Conservation (phyloP, 2,113 vertebrate genomes). For the Callopanchax toddi region DNA sequence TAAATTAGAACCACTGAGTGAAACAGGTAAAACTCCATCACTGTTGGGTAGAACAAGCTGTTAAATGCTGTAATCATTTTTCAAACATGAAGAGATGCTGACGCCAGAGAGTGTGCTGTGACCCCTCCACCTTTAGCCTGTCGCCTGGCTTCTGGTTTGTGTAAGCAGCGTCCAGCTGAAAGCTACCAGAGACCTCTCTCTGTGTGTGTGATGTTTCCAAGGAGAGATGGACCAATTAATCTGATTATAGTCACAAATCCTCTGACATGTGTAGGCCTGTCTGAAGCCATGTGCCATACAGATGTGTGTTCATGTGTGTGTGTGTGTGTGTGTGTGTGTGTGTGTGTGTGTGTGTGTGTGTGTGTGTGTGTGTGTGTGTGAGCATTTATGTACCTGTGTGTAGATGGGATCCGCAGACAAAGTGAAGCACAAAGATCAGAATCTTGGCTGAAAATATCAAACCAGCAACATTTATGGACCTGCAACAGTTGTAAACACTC, state of each 20-base stretch:
- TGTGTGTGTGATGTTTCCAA: slow-evolving; percentile 74
- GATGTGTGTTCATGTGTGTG: slow-evolving; percentile 82
- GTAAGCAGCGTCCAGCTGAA: slow-evolving; percentile 71
- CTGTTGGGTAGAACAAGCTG: slow-evolving; percentile 48
- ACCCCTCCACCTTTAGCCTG: slow-evolving; percentile 65
- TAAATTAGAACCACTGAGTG: slow-evolving; percentile 22
- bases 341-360: slow-evolving; percentile 80
- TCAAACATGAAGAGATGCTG: slow-evolving; percentile 58
- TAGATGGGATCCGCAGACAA: slow-evolving; percentile 34
- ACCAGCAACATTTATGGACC: slow-evolving; percentile 20
- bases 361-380: slow-evolving; percentile 45
- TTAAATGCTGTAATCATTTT: slow-evolving; percentile 60
- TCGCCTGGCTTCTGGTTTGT: slow-evolving; percentile 76
- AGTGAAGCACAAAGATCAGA: slow-evolving; percentile 12
- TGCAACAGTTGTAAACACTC: slow-evolving; percentile 45
- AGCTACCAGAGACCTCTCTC: slow-evolving; percentile 64
- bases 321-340: slow-evolving; percentile 51
- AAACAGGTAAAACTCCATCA: slow-evolving; percentile 54
- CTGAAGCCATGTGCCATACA: slow-evolving; percentile 88
- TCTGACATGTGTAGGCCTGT: slow-evolving; percentile 85
- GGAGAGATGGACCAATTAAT: slow-evolving; percentile 89
- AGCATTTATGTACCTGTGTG: slow-evolving; percentile 60
- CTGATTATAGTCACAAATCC: slow-evolving; percentile 91
- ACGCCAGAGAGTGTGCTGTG: slow-evolving; percentile 59
- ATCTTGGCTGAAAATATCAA: slow-evolving; percentile 24